Percentiles rank a stretch among this genome's conserved stretches.
Evolutionary conservation across 2,888 invertebrate genomes (phyloP).

Genomic region (Oeneis ivallda): DNA sequence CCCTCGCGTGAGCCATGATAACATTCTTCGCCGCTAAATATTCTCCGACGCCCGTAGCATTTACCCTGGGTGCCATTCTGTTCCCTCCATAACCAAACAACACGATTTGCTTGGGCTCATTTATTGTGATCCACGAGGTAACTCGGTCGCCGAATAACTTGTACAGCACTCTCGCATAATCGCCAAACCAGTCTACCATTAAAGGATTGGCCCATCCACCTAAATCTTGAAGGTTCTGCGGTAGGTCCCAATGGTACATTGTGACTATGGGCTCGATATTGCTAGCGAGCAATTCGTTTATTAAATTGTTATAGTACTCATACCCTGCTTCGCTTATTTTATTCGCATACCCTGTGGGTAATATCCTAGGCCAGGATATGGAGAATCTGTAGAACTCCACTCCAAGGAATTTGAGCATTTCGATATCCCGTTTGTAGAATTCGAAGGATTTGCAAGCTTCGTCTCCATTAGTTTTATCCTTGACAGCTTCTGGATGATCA

Average conservation of each 20-base stretch:
- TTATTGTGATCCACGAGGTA: slow-evolving; percentile 82
- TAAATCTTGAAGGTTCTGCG: slow-evolving; percentile 76
- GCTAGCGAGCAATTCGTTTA: slow-evolving; percentile 81
- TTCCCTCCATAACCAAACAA: slow-evolving; percentile 69
- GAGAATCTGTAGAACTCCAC: slow-evolving; percentile 82
- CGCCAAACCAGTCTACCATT: slow-evolving; percentile 72
- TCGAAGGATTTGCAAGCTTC: slow-evolving; percentile 83
- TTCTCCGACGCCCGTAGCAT: slow-evolving; percentile 70
- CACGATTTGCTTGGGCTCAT: slow-evolving; percentile 77
- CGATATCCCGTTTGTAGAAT: slow-evolving; percentile 79
- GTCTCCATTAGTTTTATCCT: slow-evolving; percentile 80
- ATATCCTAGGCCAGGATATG: slow-evolving; percentile 84
- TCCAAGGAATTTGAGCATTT: slow-evolving; percentile 68
- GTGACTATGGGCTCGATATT: slow-evolving; percentile 83
- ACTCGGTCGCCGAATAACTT: slow-evolving; percentile 74
- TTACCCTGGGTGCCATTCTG: slow-evolving; percentile 61
- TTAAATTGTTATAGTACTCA: slow-evolving; percentile 84
- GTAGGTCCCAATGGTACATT: slow-evolving; percentile 81
- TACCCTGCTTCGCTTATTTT: slow-evolving; percentile 82
- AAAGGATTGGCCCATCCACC: slow-evolving; percentile 80
- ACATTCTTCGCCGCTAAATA: slow-evolving; percentile 77
- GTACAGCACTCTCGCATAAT: slow-evolving; percentile 73
- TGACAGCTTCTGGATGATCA: slow-evolving; percentile 66
- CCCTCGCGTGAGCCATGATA: slow-evolving; percentile 81
- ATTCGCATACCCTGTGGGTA: slow-evolving; percentile 80